These are phyloP conservation scores for Vespertilio murinus DNA, from an alignment of 2,797 vertebrate species.

Conservation along the genomic window DNA sequence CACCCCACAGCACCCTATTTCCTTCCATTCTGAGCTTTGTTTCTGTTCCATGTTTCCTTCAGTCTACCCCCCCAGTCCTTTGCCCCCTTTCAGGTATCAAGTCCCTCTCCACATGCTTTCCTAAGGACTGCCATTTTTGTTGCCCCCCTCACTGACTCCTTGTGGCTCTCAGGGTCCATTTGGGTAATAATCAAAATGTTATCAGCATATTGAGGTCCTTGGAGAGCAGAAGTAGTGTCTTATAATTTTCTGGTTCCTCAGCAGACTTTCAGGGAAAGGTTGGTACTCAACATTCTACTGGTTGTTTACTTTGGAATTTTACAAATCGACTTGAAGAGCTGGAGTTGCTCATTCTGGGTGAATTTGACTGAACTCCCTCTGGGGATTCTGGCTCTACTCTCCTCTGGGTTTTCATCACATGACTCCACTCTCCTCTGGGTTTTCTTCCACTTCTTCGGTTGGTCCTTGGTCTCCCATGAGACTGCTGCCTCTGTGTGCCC, in stretches of 20 bases:
- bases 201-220: neutral
- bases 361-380: neutral
- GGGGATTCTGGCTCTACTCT: neutral
- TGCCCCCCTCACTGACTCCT: neutral
- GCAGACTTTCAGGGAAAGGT: neutral
- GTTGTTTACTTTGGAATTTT: neutral
- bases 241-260: neutral
- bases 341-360: neutral
- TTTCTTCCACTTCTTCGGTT: neutral
- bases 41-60: neutral
- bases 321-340: slow-evolving; percentile 2
- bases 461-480: neutral
- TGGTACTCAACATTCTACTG: neutral
- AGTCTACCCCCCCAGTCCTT: neutral
- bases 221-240: neutral
- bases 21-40: neutral
- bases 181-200: neutral
- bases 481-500: neutral
- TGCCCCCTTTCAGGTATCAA: neutral
- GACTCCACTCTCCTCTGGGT: neutral
- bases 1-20: neutral
- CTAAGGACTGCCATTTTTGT: neutral
- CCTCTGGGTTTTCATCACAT: neutral
- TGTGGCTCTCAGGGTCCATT: neutral
- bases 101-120: neutral